Evolutionary conservation across 2,797 vertebrate species (phyloP), one percentile per base, ranked within the genome.

Genomic region (Aphelocoma californica): DNA sequence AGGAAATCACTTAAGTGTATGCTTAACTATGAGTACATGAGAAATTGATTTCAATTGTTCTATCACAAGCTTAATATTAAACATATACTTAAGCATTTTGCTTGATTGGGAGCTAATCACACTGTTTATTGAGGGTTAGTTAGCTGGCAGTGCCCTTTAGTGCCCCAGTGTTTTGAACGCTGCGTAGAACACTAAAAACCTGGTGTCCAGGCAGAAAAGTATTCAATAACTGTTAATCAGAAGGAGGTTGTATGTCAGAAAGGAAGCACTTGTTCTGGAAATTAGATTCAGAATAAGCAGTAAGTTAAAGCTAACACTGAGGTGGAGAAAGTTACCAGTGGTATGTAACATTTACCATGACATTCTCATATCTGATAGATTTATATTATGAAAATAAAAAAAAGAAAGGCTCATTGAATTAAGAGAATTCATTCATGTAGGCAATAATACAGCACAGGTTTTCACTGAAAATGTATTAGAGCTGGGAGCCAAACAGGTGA

Each of bases 1-100:
- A 95, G 90, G 75, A 92, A 91, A 95, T 95, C 92, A 95, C 91
- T 96, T 93, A 95, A 94, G 62, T 92, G 72, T 88, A 84, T 50
- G 80, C 87, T 96, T 93, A 90, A 92, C 87, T 90, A 67, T 70
- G 93, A 92, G 89, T 75, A 86, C 51, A 75, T 53, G 85, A 95
- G 80, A 94, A 93, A 95, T 88, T 94, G 54, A 77, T 91, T 92
- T 90, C 88, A 94, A 64, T 93, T 95, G 56, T 96, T 96, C 86
- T 92, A 81, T 80, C 70, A 44, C 60, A 57, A 38, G 77, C 88
- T 80, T 71, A 86, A 81, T 62, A 57, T 86, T 79, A 92, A 91
- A 69, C 48, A 72, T 90, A 72, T 79, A 81, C 87, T 96, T 92
- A 50, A 92, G 70, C 66, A 81, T 92, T 96, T 91, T 89, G 15